Evolutionary conservation across 2,113 vertebrate genomes (phyloP), one percentile per base, ranked within the genome.

Genomic region (Pituophis catenifer): DNA sequence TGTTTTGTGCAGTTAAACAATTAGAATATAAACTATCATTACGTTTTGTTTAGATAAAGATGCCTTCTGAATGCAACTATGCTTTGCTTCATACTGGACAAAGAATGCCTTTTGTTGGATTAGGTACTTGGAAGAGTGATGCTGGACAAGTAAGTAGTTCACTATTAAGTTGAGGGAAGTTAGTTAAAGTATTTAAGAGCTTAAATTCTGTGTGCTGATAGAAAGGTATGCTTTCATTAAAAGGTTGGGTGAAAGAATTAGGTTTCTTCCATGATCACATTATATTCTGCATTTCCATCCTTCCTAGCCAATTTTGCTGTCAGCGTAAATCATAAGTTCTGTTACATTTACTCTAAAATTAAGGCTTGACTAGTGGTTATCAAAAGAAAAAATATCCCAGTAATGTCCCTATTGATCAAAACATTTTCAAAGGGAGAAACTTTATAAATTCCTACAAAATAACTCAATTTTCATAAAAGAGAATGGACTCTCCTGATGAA

Each of bases 121-220:
- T 99, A 94, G 99, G 99, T 91, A 99, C 99, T 9, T 99, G 99
- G 99, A 99, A 99, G 95, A 99, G 99, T 96, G 98, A 99, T 11
- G 97, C 98, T 94, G 99, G 99, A 93, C 98, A 99, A 98, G 99
- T 99, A 97, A 96, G 97, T 3, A 55, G 55, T 24, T 87, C 57
- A 24, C 21, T 50, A 0, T 90, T 62, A 33, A 52, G 29, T 12
- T 29, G 19, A 33, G 24, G 33, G 21, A 24, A 44, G 26, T 12
- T 57, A 48, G 6, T 38, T 57, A 23, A 58, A 24, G 29, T 21
- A 26, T 58, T 4, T 13, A 59, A 52, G 86, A 90, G 4, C 70
- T 23, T 5, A 57, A 9, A 50, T 59, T 89, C 38, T 55, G 29
- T 65, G 29, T 8, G 55, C 59, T 24, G 8, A 44, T 26, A 15